Evolutionary conservation across 2,113 vertebrate species (phyloP).

Genomic region (Hiodon tergisus): DNA sequence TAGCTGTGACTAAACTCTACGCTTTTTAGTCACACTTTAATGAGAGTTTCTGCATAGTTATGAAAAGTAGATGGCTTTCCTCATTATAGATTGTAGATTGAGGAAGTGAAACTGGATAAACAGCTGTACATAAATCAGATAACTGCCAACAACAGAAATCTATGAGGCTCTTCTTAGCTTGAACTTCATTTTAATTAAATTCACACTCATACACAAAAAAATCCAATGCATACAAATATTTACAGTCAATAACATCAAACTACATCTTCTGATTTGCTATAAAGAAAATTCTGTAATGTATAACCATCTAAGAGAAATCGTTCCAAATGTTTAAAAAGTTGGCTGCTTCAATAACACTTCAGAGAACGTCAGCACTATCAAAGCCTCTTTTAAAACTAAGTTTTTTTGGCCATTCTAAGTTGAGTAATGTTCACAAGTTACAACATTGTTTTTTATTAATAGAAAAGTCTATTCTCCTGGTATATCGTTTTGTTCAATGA

Average conservation of each 20-base stretch:
- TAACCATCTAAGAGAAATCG: conserved; percentile 28
- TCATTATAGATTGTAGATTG: background rate
- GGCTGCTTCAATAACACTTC: conserved; percentile 34
- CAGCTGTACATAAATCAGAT: too few relatives aligned
- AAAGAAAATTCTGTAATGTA: conserved; percentile 30
- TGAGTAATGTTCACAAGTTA: conserved; percentile 39
- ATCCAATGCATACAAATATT: background rate
- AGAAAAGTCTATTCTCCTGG: conserved; percentile 54
- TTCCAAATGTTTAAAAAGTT: conserved; percentile 37
- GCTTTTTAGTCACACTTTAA: background rate
- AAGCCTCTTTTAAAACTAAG: conserved; percentile 51
- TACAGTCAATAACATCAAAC: background rate
- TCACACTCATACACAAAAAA: background rate
- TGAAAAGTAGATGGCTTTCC: background rate
- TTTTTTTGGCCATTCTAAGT: conserved; percentile 43
- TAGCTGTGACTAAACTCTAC: conserved; percentile 6
- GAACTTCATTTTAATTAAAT: too few relatives aligned
- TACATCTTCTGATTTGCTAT: background rate
- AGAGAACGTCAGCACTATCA: conserved; percentile 41
- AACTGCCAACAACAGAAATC: too few relatives aligned
- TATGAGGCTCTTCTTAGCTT: too few relatives aligned
- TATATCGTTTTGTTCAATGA: conserved; percentile 25
- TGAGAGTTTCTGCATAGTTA: background rate
- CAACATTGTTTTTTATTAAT: conserved; percentile 42
- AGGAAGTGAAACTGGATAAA: too few relatives aligned